Evolutionary conservation across 2,113 vertebrate species (phyloP), one percentile per base, ranked within the genome.

Genomic region (Geococcyx californianus): DNA sequence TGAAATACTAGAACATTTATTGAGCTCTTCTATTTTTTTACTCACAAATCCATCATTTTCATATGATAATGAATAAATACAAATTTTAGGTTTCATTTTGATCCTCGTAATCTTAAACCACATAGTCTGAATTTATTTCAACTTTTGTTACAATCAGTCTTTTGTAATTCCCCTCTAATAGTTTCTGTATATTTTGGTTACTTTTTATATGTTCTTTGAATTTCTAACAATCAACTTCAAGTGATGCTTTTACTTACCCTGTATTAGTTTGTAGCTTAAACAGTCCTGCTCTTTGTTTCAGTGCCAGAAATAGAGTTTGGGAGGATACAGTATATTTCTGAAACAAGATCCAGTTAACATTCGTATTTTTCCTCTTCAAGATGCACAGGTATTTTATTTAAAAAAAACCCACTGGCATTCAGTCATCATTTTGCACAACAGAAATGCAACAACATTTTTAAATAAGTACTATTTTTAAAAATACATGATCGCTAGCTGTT

Each of bases 271-370:
- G 11, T 52, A 77, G 7, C 10, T 45, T 84, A 40, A 77, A 64
- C 0, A 0, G 7, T 76, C 7, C 12, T 64, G 10, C 1, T 52
- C 18, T 72, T 55, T 54, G 20, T 63, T 21, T 31, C 36, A 45
- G 18, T 47, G 15, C 4, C 15, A 69, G 20, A 54, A 68, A 59
- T 26, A 4, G 25, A 24, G 23, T 66, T 80, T 63, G 13, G 49
- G 23, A 76, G 11, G 5, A 64, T 3, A 4, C 26, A 36, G 16
- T 45, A 44, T 49, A 83, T 11, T 75, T 75, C 51, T 63, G 34
- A 26, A 42, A 17, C 2, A 59, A 7, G 29, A 75, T 49, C 23
- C 7, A 54, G 11, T 24, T 82, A 38, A 14, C 4, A 23, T 13
- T 42, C 33, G 36, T 40, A 47, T 51, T 72, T 78, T 85, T 85